A percentile compares a stretch with the other conserved stretches of the same genome.
Conservation (phyloP, 2,113 vertebrate genomes). For the Saimiri boliviensis region DNA sequence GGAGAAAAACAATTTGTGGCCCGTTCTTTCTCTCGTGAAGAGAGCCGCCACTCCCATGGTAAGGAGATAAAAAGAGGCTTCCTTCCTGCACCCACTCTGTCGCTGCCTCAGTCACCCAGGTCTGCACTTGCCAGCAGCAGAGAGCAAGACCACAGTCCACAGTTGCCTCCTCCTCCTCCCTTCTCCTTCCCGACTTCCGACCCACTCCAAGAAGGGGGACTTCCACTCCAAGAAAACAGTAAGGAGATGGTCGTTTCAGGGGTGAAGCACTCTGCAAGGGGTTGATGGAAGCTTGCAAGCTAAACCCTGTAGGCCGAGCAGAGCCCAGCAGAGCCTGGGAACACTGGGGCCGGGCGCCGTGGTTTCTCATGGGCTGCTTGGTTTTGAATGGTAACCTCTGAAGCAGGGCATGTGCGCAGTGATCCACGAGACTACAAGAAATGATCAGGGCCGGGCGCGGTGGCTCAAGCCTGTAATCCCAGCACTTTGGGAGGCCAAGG, state of each 20-base stretch:
- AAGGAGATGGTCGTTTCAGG: too few relatives aligned
- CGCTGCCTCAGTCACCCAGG: too few relatives aligned
- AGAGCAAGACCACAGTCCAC: background rate
- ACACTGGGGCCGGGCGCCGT: accelerated
- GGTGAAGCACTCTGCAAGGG: accelerated
- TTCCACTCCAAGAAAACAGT: background rate
- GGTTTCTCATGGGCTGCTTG: background rate
- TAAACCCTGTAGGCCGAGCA: background rate
- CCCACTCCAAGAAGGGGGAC: background rate
- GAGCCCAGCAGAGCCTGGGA: background rate
- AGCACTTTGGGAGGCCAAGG: too few relatives aligned
- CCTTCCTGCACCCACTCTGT: background rate
- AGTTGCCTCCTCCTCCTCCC: background rate
- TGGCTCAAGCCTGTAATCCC: too few relatives aligned
- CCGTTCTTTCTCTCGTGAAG: background rate
- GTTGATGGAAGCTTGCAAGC: background rate
- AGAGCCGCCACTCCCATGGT: background rate
- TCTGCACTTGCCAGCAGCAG: background rate
- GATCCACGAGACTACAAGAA: background rate
- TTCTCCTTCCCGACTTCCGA: too few relatives aligned
- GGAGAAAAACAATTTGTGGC: background rate
- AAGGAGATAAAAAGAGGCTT: background rate
- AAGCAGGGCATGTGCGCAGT: accelerated
- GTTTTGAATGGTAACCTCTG: background rate
- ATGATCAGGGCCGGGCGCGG: too few relatives aligned